Conservation (phyloP, 2,113 vertebrate genomes). For the Smithornis capensis region DNA sequence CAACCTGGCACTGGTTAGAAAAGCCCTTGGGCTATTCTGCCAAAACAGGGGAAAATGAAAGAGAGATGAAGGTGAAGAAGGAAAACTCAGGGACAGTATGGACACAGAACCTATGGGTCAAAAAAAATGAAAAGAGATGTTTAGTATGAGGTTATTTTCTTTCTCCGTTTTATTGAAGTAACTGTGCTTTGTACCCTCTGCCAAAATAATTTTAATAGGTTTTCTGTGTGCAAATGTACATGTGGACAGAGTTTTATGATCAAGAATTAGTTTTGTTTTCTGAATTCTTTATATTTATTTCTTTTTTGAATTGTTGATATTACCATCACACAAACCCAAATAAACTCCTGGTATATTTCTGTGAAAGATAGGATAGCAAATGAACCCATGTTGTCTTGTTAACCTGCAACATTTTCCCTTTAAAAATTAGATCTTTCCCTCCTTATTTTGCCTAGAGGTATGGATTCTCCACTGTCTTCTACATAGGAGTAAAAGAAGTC, state of each 20-base stretch:
- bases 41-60: not conserved
- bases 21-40: not conserved
- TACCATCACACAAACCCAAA: not conserved
- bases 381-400: not conserved
- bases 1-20: not conserved
- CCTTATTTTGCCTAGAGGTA: not conserved
- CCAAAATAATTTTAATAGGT: not conserved
- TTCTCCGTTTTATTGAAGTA: not conserved
- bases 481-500: not conserved
- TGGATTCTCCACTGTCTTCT: not conserved
- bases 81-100: not conserved
- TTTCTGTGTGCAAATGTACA: not conserved
- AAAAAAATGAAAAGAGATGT: not conserved
- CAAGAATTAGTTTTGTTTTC: not conserved
- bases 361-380: not conserved
- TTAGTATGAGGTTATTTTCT: not conserved
- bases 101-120: not conserved
- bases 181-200: accelerated
- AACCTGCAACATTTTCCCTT: not conserved
- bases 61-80: not conserved
- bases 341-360: not conserved
- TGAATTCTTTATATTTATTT: not conserved
- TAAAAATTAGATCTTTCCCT: not conserved
- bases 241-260: not conserved
- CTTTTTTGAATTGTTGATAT: not conserved